Conservation (phyloP, 2,888 invertebrate genomes). For the Prosapia bicincta region DNA sequence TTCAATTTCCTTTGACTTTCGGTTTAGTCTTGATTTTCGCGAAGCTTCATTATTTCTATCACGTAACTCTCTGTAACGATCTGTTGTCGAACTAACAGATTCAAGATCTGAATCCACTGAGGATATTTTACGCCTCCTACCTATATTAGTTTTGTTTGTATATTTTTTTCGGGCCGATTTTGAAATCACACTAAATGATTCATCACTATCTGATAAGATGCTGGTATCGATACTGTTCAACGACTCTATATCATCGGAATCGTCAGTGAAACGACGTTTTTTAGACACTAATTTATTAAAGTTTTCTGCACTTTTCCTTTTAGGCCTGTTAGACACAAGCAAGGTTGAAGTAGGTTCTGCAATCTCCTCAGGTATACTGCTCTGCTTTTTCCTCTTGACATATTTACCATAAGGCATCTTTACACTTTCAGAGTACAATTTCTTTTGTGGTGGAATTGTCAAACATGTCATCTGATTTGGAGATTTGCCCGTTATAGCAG, state of each 20-base stretch:
- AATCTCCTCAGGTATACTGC: background rate
- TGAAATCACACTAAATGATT: background rate
- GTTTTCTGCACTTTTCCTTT: background rate
- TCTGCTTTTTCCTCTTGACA: background rate
- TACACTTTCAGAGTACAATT: background rate
- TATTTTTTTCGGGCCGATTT: background rate
- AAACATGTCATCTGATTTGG: background rate
- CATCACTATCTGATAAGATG: background rate
- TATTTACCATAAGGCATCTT: background rate
- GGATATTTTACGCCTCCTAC: conserved; percentile 3
- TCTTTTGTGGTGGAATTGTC: conserved; percentile 15
- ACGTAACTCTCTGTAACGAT: conserved; percentile 63
- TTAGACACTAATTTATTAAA: background rate
- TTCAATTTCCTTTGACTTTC: conserved; percentile 58
- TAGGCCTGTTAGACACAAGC: background rate
- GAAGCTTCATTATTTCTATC: conserved; percentile 79
- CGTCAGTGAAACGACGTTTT: background rate
- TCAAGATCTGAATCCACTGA: conserved; percentile 27
- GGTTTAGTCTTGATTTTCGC: conserved; percentile 66
- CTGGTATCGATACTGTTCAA: conserved; percentile 5
- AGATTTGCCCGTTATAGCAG: background rate
- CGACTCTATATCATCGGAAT: conserved; percentile 15
- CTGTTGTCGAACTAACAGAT: conserved; percentile 29
- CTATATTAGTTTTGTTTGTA: background rate
- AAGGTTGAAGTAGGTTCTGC: background rate